phyloP scores from a whole-genome alignment of 92 coral and sea anemone species.

The Palythoa caribaeorum region DNA sequence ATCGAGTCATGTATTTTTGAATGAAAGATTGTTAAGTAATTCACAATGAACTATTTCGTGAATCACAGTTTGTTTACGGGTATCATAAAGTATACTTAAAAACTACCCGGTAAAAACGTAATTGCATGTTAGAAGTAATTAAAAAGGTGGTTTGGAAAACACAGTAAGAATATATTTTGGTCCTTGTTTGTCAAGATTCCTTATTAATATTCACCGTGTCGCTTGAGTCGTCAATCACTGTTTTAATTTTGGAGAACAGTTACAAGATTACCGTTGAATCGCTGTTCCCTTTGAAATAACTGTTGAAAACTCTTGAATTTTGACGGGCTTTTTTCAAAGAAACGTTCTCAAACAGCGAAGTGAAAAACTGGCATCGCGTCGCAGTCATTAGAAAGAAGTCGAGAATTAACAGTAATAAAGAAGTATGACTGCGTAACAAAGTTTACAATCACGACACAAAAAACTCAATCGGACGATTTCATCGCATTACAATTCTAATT shows the following conservation, averaged over 20 bases:
- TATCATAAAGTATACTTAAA: background rate
- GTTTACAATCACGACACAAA: too few relatives aligned
- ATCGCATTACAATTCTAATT: too few relatives aligned
- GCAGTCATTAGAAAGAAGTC: too few relatives aligned
- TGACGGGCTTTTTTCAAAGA: too few relatives aligned
- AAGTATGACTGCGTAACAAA: too few relatives aligned
- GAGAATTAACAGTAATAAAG: too few relatives aligned
- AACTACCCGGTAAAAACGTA: background rate
- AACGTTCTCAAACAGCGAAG: too few relatives aligned
- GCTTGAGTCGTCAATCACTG: background rate
- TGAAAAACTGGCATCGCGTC: too few relatives aligned
- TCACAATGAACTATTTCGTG: background rate
- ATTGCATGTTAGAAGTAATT: background rate
- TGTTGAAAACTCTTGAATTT: too few relatives aligned
- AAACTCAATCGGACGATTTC: too few relatives aligned
- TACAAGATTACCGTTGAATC: too few relatives aligned
- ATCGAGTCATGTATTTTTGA: background rate
- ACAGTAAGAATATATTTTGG: background rate
- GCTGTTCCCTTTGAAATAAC: too few relatives aligned
- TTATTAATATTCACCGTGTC: background rate
- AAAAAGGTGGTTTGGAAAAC: background rate
- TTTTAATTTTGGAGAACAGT: background rate
- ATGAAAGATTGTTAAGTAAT: background rate
- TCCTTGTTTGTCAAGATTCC: background rate
- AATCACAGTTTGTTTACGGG: constrained; percentile 1